Evolutionary conservation across 23 tunicate species (phyloP).

Genomic region (Aplidium turbinatum): DNA sequence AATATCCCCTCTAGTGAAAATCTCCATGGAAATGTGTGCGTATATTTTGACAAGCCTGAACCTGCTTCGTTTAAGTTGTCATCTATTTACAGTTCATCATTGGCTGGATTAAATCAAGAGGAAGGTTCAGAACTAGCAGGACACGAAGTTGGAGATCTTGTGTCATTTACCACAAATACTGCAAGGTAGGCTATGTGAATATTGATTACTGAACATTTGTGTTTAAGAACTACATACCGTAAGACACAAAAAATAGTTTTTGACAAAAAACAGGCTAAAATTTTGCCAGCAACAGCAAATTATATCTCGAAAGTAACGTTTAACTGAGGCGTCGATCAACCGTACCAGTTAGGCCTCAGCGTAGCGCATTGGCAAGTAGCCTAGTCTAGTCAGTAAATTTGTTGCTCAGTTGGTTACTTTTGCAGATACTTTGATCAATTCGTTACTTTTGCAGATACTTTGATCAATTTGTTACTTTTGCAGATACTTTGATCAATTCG

Average conservation of each 20-base stretch:
- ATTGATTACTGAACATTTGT: background rate
- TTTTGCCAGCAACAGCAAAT: too few relatives aligned
- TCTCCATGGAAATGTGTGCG: slow-evolving; percentile 3
- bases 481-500: too few relatives aligned
- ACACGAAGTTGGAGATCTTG: slow-evolving; percentile 91
- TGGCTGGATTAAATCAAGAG: slow-evolving; percentile 17
- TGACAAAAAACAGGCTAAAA: too few relatives aligned
- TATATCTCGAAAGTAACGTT: background rate
- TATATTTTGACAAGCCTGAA: slow-evolving; percentile 6
- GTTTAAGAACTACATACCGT: too few relatives aligned
- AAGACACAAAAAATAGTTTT: too few relatives aligned
- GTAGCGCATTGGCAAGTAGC: background rate
- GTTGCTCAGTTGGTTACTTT: too few relatives aligned
- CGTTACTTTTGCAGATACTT: too few relatives aligned
- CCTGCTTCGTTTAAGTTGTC: slow-evolving; percentile 1
- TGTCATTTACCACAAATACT: slow-evolving; percentile 65
- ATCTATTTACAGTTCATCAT: slow-evolving; percentile 41
- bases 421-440: too few relatives aligned
- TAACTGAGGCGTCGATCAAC: background rate
- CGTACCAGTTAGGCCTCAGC: background rate
- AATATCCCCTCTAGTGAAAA: slow-evolving; percentile 41
- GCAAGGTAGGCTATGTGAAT: slow-evolving; percentile 60
- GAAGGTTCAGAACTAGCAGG: slow-evolving; percentile 47
- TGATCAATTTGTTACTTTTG: too few relatives aligned
- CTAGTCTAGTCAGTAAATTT: too few relatives aligned